Base-by-base conservation (phyloP, 2,888 invertebrate species). In the Drepanosiphum platanoidis region DNA sequence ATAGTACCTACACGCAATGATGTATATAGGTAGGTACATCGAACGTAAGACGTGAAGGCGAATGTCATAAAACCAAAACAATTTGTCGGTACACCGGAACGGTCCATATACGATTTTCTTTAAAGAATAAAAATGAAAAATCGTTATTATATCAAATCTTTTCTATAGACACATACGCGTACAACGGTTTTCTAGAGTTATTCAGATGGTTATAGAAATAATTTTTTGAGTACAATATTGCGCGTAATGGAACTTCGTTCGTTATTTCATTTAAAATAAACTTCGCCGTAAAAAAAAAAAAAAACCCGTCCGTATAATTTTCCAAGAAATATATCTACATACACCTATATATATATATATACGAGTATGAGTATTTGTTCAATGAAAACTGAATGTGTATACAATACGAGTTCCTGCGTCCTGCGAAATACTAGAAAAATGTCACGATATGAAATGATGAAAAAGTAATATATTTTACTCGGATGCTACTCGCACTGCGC, bases 31-130 rank as follows among this genome's bases (percentile, higher is more conserved):
- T 68, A 46, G n/a, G n/a, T n/a, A n/a, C n/a, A n/a, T n/a, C n/a
- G n/a, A n/a, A n/a, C n/a, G 61, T 30, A 64, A 64, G 39, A 68
- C 42, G 27, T 46, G 61, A 72, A 72, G 61, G 82, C n/a, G 82
- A 72, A 82, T 36, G 82, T 61, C 64, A 61, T 82, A 72, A 82
- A 82, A 82, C 71, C 70, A 58, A 81, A 81, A 36, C 58, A 58
- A 52, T 81, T 58, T 71, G 70, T 52, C 46, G 36, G 27, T 27
- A 64, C 22, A 64, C 58, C 71, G 58, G 30, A 71, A 58, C 70
- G 61, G 27, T 61, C 64, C n/a, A n/a, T 30, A 39, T 42, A 64
- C 13, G 39, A 64, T 78, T 64, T 66, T 79, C 32, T 66, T 46
- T 79, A 32, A 11, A 75, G 34, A 75, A 75, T 68, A 68, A 52